These are phyloP conservation scores for Heliocidaris tuberculata DNA, from an alignment of 35 echinoderm and acorn worm genomes.

Conservation along the genomic window DNA sequence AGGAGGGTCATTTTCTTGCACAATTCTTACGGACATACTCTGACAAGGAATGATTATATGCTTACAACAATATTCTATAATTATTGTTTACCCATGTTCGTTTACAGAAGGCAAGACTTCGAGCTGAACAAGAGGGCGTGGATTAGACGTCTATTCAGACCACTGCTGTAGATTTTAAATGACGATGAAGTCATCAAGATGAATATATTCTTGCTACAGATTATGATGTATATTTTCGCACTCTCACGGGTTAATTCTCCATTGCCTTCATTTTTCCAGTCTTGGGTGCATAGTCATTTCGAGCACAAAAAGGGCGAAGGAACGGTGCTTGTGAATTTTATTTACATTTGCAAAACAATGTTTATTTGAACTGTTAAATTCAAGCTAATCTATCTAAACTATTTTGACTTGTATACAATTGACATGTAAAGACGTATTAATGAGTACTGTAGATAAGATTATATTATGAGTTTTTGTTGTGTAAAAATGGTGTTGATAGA, in stretches of 20 bases:
- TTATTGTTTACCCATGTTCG: neutral
- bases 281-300: neutral
- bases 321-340: neutral
- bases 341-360: neutral
- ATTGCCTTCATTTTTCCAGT: neutral
- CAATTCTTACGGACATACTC: too few relatives aligned
- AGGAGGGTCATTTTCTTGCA: too few relatives aligned
- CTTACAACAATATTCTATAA: too few relatives aligned
- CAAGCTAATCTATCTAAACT: too few relatives aligned
- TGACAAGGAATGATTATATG: too few relatives aligned
- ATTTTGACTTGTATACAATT: too few relatives aligned
- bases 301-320: neutral
- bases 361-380: neutral
- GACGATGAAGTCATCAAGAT: neutral
- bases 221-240: neutral
- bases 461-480: too few relatives aligned
- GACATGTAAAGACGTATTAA: too few relatives aligned
- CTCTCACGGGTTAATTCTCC: neutral
- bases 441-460: too few relatives aligned
- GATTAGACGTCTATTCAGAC: neutral
- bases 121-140: neutral
- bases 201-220: neutral
- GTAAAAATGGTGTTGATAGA: too few relatives aligned
- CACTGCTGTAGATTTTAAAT: neutral
- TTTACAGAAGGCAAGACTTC: neutral